These are phyloP conservation scores for Pachyrhynchus sulphureomaculatus DNA, from an alignment of 1,140 invertebrate genomes.

Conservation along the genomic window DNA sequence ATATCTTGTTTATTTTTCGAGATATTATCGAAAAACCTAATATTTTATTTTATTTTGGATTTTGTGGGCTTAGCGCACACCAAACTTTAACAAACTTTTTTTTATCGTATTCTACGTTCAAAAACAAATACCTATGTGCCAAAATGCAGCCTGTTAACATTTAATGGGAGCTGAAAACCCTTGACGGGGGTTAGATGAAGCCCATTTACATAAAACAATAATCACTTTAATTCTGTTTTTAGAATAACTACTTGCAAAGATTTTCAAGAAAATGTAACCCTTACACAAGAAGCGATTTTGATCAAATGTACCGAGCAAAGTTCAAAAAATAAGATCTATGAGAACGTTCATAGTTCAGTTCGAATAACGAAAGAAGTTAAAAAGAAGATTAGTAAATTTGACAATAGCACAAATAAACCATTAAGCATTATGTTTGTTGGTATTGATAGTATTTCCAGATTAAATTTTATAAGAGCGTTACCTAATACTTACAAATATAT, in stretches of 20 bases:
- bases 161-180: too few species aligned
- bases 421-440: constrained; percentile 74
- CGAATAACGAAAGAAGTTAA: constrained; percentile 41
- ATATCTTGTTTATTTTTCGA: too few species aligned
- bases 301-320: constrained; percentile 50
- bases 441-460: constrained; percentile 78
- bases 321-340: constrained; percentile 52
- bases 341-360: constrained; percentile 56
- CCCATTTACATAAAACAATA: too few species aligned
- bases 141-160: too few species aligned
- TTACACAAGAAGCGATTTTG: constrained; percentile 51
- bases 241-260: constrained; percentile 51
- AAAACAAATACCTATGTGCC: too few species aligned
- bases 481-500: constrained; percentile 70
- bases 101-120: too few species aligned
- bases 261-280: constrained; percentile 50
- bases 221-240: constrained; percentile 41
- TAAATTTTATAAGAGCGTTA: constrained; percentile 75
- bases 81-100: too few species aligned
- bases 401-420: constrained; percentile 21
- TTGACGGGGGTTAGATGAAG: too few species aligned
- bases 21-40: too few species aligned
- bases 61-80: too few species aligned
- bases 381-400: constrained; percentile 12
- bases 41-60: too few species aligned